These are phyloP conservation scores for Bombus consobrinus DNA, from an alignment of 1,140 invertebrate species.

Conservation along the genomic window DNA sequence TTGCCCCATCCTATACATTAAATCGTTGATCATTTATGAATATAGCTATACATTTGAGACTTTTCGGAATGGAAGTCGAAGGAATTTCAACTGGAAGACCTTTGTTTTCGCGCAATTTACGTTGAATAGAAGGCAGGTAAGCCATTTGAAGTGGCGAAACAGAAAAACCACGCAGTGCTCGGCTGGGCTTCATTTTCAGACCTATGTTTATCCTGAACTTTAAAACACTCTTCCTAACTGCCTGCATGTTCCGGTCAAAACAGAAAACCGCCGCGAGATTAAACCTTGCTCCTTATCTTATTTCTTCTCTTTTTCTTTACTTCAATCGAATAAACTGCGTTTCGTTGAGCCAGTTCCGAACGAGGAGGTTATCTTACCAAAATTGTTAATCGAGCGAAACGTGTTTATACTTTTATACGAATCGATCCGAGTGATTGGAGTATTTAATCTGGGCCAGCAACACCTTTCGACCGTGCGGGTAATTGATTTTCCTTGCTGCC, in stretches of 20 bases:
- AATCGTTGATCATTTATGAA: neutral
- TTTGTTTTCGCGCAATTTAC: conserved; percentile 11
- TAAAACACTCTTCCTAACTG: conserved; percentile 1
- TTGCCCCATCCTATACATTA: no score
- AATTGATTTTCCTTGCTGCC: conserved; percentile 66
- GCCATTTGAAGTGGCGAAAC: conserved; percentile 7
- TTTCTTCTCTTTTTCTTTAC: neutral
- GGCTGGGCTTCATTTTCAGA: neutral
- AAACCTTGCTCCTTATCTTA: neutral
- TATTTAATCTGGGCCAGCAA: conserved; percentile 23
- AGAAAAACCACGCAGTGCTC: conserved; percentile 7
- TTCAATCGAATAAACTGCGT: no score
- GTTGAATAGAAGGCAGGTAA: neutral
- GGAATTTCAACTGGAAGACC: neutral
- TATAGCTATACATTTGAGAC: neutral
- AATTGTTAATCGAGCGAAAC: neutral
- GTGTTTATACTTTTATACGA: neutral
- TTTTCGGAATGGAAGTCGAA: neutral
- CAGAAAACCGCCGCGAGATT: neutral
- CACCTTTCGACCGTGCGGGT: conserved; percentile 39
- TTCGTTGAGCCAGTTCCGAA: neutral
- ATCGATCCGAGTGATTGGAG: neutral
- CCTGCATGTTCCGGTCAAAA: neutral
- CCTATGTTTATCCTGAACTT: conserved; percentile 9
- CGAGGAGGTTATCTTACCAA: neutral